Base-by-base conservation (phyloP, 2,113 vertebrate genomes). In the Neodontobutis hainanensis region DNA sequence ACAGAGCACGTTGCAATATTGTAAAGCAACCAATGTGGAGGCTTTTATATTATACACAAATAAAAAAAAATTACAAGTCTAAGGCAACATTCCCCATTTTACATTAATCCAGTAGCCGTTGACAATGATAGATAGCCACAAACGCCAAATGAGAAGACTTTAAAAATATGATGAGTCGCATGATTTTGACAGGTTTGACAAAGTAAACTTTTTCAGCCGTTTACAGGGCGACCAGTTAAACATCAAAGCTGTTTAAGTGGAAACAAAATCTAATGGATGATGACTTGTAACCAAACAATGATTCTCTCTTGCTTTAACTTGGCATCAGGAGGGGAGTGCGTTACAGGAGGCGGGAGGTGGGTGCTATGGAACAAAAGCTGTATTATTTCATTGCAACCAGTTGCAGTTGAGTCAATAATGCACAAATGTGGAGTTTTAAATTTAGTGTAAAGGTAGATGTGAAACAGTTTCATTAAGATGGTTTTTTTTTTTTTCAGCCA, bases 1-100 rank as follows among this genome's bases (percentile, higher is more conserved):
- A 88, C 75, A 76, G 82, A 89, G 87, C 74, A 87, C 38, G 61
- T 73, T 73, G 86, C 77, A 73, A 61, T 75, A 82, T 65, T 74
- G 80, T 81, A 78, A 83, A 76, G 78, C 79, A 88, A 84, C 73
- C 78, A 70, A 88, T 45, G 73, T n/a, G 6, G 85, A 88, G 79
- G 76, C 76, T 86, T 76, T 50, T 61, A 74, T 87, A 85, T 82
- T 65, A 87, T 64, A 75, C 49, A 50, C 52, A 56, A 70, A 61
- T 45, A 61, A 53, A 78, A 84, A 19, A 82, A 84, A 87, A 82
- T 75, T 87, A 90, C 84, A 89, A 68, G 82, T 90, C 80, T 93
- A 92, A 92, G 91, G 92, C 91, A 91, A 90, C 88, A 90, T 87
- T 84, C 81, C 51, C 57, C 80, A 76, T 55, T 36, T 85, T 85